phyloP scores from a whole-genome alignment of 1,140 invertebrate species.

The Cydia splendana region DNA sequence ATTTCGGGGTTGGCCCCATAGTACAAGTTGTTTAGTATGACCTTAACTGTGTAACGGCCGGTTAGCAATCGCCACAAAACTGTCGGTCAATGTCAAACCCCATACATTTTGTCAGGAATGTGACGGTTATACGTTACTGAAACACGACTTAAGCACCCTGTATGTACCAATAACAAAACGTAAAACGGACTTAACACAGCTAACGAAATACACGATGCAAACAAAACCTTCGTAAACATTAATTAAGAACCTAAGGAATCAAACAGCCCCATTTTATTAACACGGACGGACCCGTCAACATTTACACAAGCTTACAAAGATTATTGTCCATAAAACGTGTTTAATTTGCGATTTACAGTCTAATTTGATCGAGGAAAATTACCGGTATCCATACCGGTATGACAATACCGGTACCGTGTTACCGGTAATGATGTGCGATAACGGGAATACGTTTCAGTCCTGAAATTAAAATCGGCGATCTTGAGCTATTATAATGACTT shows the following conservation, averaged over 20 bases:
- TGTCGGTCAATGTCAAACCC: too few relatives aligned
- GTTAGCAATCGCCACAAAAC: too few relatives aligned
- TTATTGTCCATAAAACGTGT: slow-evolving; percentile 20
- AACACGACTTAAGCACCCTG: too few relatives aligned
- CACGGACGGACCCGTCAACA: neutral
- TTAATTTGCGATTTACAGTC: slow-evolving; percentile 24
- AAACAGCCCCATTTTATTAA: neutral
- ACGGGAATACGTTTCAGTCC: slow-evolving; percentile 13
- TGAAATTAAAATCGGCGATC: slow-evolving; percentile 26
- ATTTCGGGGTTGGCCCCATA: too few relatives aligned
- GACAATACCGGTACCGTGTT: neutral
- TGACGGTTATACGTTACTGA: too few relatives aligned
- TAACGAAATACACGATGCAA: neutral
- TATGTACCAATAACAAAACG: too few relatives aligned
- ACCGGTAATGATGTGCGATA: slow-evolving; percentile 29
- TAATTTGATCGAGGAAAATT: slow-evolving; percentile 7
- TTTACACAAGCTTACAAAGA: neutral
- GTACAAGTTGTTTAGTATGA: too few relatives aligned
- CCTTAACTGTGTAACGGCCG: too few relatives aligned
- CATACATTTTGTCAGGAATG: too few relatives aligned
- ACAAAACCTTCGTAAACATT: neutral
- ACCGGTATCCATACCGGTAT: slow-evolving; percentile 3
- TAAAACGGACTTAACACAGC: too few relatives aligned
- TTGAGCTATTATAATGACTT: slow-evolving; percentile 23
- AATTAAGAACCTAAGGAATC: neutral